Conservation (phyloP, 1,140 invertebrate species). For the Drosophila prosaltans region DNA sequence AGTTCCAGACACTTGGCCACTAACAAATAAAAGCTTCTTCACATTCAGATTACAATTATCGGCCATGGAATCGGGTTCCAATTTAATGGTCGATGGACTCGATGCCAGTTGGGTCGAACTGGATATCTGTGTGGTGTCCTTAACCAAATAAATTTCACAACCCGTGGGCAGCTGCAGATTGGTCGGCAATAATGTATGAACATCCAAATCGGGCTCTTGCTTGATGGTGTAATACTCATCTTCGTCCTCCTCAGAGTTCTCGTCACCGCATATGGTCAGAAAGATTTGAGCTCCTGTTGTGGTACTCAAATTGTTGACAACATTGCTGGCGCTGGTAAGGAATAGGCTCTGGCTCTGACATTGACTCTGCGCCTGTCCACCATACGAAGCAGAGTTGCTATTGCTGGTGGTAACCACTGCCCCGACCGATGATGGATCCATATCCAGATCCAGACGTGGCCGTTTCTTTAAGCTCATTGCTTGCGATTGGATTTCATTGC, state of each 20-base stretch:
- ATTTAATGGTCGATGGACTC: conserved; percentile 48
- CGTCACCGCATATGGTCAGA: conserved; percentile 75
- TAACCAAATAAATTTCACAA: conserved; percentile 81
- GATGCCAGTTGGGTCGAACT: conserved; percentile 1
- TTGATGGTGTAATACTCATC: conserved; percentile 78
- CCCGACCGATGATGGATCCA: conserved; percentile 23
- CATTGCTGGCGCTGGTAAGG: conserved; percentile 46
- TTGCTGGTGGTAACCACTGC: conserved; percentile 20
- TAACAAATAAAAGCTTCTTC: conserved; percentile 31
- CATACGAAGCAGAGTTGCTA: background rate
- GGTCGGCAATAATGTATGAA: conserved; percentile 61
- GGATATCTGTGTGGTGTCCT: conserved; percentile 47
- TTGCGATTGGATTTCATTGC: conserved; percentile 7
- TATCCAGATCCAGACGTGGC: conserved; percentile 66
- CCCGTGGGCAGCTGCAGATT: conserved; percentile 75
- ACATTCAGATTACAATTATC: conserved; percentile 27
- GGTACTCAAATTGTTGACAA: conserved; percentile 26
- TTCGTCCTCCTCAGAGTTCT: conserved; percentile 65
- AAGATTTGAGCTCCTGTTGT: conserved; percentile 63
- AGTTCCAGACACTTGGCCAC: conserved; percentile 16
- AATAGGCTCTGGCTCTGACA: conserved; percentile 55
- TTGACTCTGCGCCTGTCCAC: conserved; percentile 25
- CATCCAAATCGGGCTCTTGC: conserved; percentile 67
- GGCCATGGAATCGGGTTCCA: conserved; percentile 56
- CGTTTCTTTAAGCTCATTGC: conserved; percentile 68